Percentiles rank a stretch among this genome's conserved stretches.
These are phyloP conservation scores for Archilochus colubris DNA, from an alignment of 2,113 vertebrate species.

Conservation along the genomic window DNA sequence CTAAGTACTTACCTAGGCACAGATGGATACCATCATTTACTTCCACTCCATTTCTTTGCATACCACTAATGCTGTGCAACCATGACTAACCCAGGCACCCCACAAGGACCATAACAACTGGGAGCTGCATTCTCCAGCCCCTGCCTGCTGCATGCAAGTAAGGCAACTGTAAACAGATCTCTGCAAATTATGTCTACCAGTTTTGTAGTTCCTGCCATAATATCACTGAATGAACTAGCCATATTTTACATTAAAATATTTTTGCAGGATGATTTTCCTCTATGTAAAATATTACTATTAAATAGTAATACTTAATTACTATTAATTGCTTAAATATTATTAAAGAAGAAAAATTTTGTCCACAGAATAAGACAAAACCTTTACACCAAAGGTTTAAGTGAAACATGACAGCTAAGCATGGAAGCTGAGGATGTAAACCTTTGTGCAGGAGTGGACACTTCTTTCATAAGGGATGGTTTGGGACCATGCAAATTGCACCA, in stretches of 20 bases:
- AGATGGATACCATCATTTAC: background rate
- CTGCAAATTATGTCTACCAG: background rate
- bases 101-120: background rate
- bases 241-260: background rate
- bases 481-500: rapidly evolving
- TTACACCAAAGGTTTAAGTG: background rate
- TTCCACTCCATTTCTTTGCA: rapidly evolving
- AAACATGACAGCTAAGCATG: background rate
- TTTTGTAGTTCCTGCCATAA: background rate
- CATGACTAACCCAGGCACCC: rapidly evolving
- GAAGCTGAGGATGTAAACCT: background rate
- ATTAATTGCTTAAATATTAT: background rate
- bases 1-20: background rate
- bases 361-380: background rate
- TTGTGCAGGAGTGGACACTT: background rate
- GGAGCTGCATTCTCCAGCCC: background rate
- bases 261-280: background rate
- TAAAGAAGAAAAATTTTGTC: background rate
- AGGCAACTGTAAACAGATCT: background rate
- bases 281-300: background rate
- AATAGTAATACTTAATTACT: no score
- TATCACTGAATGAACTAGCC: background rate
- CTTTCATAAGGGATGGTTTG: rapidly evolving
- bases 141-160: rapidly evolving
- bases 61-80: background rate